Conservation (phyloP, 2,797 vertebrate species). For the Lacerta agilis region DNA sequence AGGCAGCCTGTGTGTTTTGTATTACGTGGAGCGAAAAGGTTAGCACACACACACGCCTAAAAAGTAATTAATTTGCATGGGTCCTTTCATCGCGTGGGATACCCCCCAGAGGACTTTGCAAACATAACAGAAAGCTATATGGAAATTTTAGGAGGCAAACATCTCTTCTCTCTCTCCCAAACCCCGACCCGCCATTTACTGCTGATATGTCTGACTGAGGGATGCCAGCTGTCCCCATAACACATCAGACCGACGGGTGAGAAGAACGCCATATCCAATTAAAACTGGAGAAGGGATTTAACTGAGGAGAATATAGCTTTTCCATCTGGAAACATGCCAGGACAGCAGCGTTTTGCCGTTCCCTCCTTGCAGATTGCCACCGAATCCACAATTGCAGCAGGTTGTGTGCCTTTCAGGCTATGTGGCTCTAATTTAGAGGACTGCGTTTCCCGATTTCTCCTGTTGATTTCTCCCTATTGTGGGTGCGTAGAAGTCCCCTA, state of each 20-base stretch:
- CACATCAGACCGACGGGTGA: background rate
- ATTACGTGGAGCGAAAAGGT: background rate
- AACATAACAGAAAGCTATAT: constrained; percentile 23
- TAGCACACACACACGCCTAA: rapidly evolving
- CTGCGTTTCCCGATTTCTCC: background rate
- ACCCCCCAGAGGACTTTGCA: constrained; percentile 32
- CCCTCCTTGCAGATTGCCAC: constrained; percentile 47
- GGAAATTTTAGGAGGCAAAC: background rate
- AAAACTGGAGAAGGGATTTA: constrained; percentile 50
- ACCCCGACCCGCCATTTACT: background rate
- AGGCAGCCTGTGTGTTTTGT: background rate
- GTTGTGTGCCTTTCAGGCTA: constrained; percentile 20
- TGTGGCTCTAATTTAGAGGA: constrained; percentile 1
- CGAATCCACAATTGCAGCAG: constrained; percentile 63
- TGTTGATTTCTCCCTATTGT: background rate
- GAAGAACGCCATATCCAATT: constrained; percentile 49
- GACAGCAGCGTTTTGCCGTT: constrained; percentile 51
- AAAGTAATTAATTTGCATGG: background rate
- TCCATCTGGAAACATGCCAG: constrained; percentile 65
- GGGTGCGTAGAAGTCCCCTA: background rate
- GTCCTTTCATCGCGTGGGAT: constrained; percentile 40
- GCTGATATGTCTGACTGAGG: background rate
- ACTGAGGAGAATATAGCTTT: constrained; percentile 29
- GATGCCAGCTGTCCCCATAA: background rate
- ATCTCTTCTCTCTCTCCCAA: background rate